These are phyloP conservation scores for Antidorcas marsupialis DNA, from an alignment of 2,113 vertebrate genomes.

Conservation along the genomic window DNA sequence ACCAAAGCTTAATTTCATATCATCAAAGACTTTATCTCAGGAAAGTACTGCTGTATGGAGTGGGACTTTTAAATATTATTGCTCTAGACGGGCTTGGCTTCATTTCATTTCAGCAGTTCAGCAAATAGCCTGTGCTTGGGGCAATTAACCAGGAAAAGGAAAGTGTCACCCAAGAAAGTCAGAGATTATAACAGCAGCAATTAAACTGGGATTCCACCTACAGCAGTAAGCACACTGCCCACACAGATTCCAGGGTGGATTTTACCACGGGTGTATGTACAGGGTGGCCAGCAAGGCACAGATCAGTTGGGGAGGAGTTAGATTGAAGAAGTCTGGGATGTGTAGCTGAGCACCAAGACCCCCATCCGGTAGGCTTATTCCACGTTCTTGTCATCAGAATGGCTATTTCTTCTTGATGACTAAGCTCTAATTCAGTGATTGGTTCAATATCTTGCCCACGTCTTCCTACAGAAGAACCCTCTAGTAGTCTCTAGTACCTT, in stretches of 20 bases:
- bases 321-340: not conserved
- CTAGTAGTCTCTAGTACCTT: not conserved
- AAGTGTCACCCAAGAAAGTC: not conserved
- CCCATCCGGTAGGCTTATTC: not conserved
- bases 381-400: not conserved
- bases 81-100: not conserved
- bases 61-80: not conserved
- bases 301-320: not conserved
- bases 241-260: not conserved
- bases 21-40: slow-evolving; percentile 11
- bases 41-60: not conserved
- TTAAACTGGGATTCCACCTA: not conserved
- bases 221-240: not conserved
- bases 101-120: slow-evolving; percentile 25
- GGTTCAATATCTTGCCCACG: not conserved
- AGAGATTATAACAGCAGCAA: slow-evolving; percentile 10
- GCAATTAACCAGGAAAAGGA: slow-evolving; percentile 5
- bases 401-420: not conserved
- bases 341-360: not conserved
- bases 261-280: not conserved
- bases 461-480: not conserved
- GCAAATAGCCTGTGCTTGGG: not conserved
- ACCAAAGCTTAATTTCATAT: slow-evolving; percentile 13
- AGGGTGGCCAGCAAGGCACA: not conserved
- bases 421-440: not conserved